These are phyloP conservation scores for Polyergus mexicanus DNA, from an alignment of 1,140 invertebrate genomes.

Conservation along the genomic window DNA sequence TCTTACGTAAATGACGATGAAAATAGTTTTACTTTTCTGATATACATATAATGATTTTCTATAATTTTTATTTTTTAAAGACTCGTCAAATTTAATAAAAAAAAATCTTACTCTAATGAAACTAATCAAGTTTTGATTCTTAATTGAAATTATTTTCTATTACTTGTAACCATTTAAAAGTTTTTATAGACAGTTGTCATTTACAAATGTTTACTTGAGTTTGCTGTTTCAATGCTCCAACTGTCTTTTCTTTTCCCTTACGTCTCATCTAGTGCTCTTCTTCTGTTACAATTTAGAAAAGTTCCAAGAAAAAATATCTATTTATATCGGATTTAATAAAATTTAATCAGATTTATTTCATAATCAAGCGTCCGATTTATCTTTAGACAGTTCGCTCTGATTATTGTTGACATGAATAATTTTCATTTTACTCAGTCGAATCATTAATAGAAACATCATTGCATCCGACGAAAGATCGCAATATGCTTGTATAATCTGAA, in stretches of 20 bases:
- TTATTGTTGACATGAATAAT: not conserved
- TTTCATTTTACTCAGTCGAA: not conserved
- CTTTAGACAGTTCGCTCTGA: not conserved
- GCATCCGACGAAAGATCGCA: not conserved
- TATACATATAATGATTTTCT: not conserved
- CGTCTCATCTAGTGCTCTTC: not conserved
- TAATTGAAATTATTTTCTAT: slow-evolving; percentile 19
- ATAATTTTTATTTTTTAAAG: slow-evolving; percentile 8
- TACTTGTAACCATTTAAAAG: not conserved
- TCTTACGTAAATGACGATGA: slow-evolving; percentile 34
- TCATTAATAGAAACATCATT: slow-evolving; percentile 10
- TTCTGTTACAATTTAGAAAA: not conserved
- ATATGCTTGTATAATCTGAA: slow-evolving; percentile 3
- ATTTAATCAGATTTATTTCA: not conserved
- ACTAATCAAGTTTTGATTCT: not conserved
- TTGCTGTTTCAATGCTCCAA: not conserved
- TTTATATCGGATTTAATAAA: not conserved
- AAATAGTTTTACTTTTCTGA: not conserved
- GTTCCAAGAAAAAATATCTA: not conserved
- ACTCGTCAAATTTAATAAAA: not conserved
- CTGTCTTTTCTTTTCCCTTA: not conserved
- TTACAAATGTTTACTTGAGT: slow-evolving; percentile 10
- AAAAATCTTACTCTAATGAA: not conserved
- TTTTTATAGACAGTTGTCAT: slow-evolving; percentile 20
- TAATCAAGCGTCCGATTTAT: not conserved